These are phyloP conservation scores for Sympetrum striolatum DNA, from an alignment of 2,888 invertebrate species.

Conservation along the genomic window DNA sequence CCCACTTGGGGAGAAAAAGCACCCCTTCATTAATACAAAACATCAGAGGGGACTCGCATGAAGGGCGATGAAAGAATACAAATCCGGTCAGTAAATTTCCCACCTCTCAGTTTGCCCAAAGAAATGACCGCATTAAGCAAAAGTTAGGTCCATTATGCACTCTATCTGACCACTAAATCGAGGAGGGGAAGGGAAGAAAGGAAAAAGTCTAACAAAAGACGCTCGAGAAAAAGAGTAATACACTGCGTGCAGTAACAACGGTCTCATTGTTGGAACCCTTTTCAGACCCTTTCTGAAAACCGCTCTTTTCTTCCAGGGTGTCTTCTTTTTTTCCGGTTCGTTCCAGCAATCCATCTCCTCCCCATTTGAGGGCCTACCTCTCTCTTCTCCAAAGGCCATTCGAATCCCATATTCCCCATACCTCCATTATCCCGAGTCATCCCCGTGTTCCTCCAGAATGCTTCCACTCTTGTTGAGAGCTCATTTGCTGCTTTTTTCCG, in stretches of 20 bases:
- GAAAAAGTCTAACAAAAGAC: neutral
- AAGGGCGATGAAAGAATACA: neutral
- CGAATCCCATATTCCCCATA: neutral
- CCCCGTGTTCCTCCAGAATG: neutral
- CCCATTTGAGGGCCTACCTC: neutral
- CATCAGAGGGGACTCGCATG: too few relatives aligned
- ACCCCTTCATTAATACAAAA: too few relatives aligned
- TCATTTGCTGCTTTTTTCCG: too few relatives aligned
- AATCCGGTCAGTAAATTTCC: neutral
- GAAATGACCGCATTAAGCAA: neutral
- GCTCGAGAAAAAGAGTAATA: neutral
- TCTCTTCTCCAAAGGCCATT: neutral
- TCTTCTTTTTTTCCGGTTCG: neutral
- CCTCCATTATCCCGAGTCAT: neutral
- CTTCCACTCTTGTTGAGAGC: neutral
- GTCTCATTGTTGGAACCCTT: conserved; percentile 26
- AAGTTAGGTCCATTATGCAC: conserved; percentile 22
- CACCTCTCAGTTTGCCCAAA: neutral
- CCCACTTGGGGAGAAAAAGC: too few relatives aligned
- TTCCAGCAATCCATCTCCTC: neutral
- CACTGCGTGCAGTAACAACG: conserved; percentile 10
- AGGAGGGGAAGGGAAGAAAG: neutral
- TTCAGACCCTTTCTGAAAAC: neutral
- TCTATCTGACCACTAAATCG: conserved; percentile 26
- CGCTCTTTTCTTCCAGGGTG: neutral